Conservation (phyloP, 2,113 vertebrate genomes). For the Chelonoidis abingdonii region DNA sequence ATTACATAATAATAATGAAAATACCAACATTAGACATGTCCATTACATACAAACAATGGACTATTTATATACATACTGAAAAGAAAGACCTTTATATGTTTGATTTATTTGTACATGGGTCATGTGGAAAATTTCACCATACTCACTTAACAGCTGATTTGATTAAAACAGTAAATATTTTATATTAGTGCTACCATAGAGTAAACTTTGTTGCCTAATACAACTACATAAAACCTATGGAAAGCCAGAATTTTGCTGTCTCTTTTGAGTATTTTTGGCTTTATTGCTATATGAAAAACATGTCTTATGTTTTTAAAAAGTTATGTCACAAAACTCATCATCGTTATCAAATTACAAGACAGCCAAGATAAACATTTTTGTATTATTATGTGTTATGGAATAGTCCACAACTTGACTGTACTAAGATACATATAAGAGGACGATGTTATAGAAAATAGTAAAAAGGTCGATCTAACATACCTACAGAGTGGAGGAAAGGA, state of each 20-base stretch:
- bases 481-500: accelerated
- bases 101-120: constrained; percentile 18
- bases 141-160: constrained; percentile 59
- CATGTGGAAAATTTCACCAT: constrained; percentile 21
- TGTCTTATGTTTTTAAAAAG: background rate
- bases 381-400: background rate
- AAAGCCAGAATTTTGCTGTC: constrained; percentile 56
- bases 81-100: constrained; percentile 24
- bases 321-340: background rate
- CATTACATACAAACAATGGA: background rate
- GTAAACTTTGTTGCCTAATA: constrained; percentile 72
- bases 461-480: background rate
- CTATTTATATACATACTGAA: background rate
- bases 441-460: background rate
- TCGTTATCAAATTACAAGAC: background rate
- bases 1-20: background rate
- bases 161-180: constrained; percentile 39
- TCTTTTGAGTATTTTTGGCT: constrained; percentile 26
- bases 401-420: background rate
- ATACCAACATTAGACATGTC: background rate
- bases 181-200: constrained; percentile 51
- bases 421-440: background rate
- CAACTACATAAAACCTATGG: constrained; percentile 57
- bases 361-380: too few species aligned
- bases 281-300: background rate